phyloP scores from a whole-genome alignment of 2,888 invertebrate genomes.

The Malthinus flaveolus region DNA sequence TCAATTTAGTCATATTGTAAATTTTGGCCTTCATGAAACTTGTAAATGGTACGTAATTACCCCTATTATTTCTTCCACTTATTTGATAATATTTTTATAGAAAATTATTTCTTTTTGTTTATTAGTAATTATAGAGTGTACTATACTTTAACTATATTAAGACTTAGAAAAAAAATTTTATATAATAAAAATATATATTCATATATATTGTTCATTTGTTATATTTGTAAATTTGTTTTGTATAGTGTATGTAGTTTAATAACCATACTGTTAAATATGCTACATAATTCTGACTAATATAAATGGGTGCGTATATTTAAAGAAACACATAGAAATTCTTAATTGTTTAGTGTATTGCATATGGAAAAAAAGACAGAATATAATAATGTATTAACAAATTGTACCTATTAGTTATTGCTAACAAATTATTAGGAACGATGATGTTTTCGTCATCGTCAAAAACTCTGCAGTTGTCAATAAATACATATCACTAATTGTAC shows the following conservation, averaged over 20 bases:
- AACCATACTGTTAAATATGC: slow-evolving; percentile 4
- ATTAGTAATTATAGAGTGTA: not conserved
- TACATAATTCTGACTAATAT: slow-evolving; percentile 1
- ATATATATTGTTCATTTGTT: slow-evolving; percentile 11
- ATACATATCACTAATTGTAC: slow-evolving; percentile 22
- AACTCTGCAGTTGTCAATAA: slow-evolving; percentile 21
- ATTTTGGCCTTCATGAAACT: slow-evolving; percentile 20
- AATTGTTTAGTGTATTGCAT: slow-evolving; percentile 23
- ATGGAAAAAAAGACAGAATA: not conserved
- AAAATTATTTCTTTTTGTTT: not conserved
- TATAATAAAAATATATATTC: slow-evolving; percentile 10
- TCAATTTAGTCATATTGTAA: slow-evolving; percentile 14
- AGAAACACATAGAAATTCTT: slow-evolving; percentile 5
- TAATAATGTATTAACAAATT: slow-evolving; percentile 3
- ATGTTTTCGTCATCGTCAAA: not conserved
- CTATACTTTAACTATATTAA: no score
- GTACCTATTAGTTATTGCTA: slow-evolving; percentile 1
- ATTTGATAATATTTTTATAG: slow-evolving; percentile 4
- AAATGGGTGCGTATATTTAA: slow-evolving; percentile 22
- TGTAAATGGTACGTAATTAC: slow-evolving; percentile 4
- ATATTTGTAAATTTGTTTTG: slow-evolving; percentile 26
- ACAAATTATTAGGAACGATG: slow-evolving; percentile 2
- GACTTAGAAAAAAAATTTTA: not conserved
- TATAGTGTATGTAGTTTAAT: slow-evolving; percentile 24
- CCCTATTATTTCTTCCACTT: slow-evolving; percentile 21